phyloP scores from a whole-genome alignment of 1,140 invertebrate genomes.

The Sipha flava region DNA sequence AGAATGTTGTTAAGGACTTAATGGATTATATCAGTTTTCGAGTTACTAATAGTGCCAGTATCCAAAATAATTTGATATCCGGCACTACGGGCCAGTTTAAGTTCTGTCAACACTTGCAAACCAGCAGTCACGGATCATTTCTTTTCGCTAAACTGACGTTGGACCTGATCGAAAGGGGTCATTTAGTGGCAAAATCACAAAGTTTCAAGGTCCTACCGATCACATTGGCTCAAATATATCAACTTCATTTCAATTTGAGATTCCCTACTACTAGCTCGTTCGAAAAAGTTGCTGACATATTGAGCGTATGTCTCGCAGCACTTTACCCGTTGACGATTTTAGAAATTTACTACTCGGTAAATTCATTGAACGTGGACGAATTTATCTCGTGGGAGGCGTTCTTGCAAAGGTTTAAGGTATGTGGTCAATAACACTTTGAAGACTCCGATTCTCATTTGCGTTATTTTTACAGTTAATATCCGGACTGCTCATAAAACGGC shows the following conservation, averaged over 20 bases:
- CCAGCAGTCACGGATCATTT: slow-evolving; percentile 78
- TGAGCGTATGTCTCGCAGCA: slow-evolving; percentile 82
- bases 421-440: background rate
- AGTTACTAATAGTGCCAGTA: slow-evolving; percentile 64
- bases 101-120: slow-evolving; percentile 76
- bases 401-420: slow-evolving; percentile 68
- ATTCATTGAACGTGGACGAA: slow-evolving; percentile 66
- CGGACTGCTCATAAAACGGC: slow-evolving; percentile 76
- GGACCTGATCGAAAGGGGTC: slow-evolving; percentile 87
- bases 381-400: slow-evolving; percentile 85
- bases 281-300: slow-evolving; percentile 71
- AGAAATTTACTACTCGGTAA: slow-evolving; percentile 90
- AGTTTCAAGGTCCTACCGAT: slow-evolving; percentile 89
- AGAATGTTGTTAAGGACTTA: slow-evolving; percentile 70
- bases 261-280: slow-evolving; percentile 86
- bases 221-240: slow-evolving; percentile 83
- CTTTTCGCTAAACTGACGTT: slow-evolving; percentile 84
- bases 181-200: slow-evolving; percentile 84
- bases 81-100: slow-evolving; percentile 48
- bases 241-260: slow-evolving; percentile 83
- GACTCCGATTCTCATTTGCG: background rate
- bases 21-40: slow-evolving; percentile 78
- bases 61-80: slow-evolving; percentile 73
- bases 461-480: slow-evolving; percentile 52
- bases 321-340: slow-evolving; percentile 80